Evolutionary conservation across 2,113 vertebrate species (phyloP).

Genomic region (Pteronura brasiliensis): DNA sequence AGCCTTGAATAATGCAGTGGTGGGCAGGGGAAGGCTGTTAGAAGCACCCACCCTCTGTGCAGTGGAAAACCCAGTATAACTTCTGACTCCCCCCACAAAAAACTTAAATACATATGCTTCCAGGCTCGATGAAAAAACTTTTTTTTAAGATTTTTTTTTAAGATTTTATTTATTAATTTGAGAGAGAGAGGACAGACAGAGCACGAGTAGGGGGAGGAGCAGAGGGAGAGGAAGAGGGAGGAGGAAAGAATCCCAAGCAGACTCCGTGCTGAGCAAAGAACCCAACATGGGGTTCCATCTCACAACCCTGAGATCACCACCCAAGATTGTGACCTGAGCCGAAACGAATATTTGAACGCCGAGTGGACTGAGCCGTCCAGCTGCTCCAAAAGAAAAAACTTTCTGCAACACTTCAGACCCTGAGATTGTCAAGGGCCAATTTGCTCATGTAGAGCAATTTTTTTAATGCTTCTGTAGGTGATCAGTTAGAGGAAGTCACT

Average conservation of each 20-base stretch:
- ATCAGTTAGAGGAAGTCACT: not conserved
- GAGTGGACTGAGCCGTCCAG: not conserved
- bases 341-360: not conserved
- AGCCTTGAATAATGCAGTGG: not conserved
- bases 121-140: not conserved
- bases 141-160: not conserved
- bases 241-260: not conserved
- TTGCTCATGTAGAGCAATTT: not conserved
- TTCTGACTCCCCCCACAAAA: not conserved
- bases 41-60: not conserved
- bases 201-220: not conserved
- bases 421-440: not conserved
- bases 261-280: not conserved
- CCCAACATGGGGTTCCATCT: not conserved
- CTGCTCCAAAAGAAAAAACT: not conserved
- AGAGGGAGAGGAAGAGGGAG: not conserved
- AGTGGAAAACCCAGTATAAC: not conserved
- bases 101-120: not conserved
- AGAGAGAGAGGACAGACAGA: not conserved
- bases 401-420: not conserved
- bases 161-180: not conserved
- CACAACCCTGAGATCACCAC: not conserved
- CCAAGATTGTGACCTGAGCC: not conserved
- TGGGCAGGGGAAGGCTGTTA: not conserved
- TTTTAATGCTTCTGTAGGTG: not conserved